These are phyloP conservation scores for Pantherophis vulpinus DNA, from an alignment of 2,797 vertebrate species.

Conservation along the genomic window DNA sequence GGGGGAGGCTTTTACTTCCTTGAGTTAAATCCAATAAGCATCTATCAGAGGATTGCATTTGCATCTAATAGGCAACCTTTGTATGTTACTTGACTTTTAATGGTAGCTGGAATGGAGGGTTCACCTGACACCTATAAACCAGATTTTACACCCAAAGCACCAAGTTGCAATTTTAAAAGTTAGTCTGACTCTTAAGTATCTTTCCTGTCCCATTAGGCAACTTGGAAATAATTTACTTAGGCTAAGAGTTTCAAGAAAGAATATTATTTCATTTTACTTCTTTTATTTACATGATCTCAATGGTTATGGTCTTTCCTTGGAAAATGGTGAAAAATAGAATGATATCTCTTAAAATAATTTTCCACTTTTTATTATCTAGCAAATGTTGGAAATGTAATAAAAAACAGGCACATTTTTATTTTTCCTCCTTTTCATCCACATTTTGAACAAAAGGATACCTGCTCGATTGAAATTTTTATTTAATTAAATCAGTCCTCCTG, in stretches of 20 bases:
- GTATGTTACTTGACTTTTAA: not conserved
- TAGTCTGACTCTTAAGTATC: not conserved
- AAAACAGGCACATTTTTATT: not conserved
- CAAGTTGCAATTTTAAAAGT: not conserved
- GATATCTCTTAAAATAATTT: not conserved
- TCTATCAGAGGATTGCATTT: not conserved
- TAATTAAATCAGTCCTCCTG: not conserved
- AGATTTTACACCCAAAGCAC: not conserved
- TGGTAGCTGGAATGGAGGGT: not conserved
- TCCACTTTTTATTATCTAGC: no score
- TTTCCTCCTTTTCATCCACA: not conserved
- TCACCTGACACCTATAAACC: not conserved
- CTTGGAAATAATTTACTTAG: not conserved
- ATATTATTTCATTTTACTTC: not conserved
- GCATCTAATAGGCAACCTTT: not conserved
- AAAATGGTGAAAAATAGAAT: not conserved
- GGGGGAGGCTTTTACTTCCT: not conserved
- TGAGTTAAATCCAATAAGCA: not conserved
- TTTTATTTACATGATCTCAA: not conserved
- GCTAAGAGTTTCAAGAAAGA: not conserved
- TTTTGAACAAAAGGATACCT: not conserved
- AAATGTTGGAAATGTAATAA: no score
- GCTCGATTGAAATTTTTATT: not conserved
- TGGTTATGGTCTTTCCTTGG: not conserved
- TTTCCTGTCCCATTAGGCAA: not conserved